Evolutionary conservation across 2,888 invertebrate species (phyloP), one percentile per base, ranked within the genome.

Genomic region (Drosophila nr. perissopoda): DNA sequence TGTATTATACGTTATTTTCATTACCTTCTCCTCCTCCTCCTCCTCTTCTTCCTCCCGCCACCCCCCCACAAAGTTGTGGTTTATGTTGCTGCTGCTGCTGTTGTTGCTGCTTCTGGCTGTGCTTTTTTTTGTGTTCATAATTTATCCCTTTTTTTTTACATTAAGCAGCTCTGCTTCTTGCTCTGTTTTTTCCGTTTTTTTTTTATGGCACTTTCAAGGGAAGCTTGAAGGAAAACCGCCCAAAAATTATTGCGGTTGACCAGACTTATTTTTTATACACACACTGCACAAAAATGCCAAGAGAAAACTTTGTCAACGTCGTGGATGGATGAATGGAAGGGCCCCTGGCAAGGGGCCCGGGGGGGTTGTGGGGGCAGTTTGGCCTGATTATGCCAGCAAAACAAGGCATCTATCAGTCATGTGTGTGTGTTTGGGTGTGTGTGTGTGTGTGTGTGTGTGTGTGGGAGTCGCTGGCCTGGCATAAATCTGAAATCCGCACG

Each of bases 181-280:
- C 11, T 13, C 11, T 29, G 13, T 7, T 48, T 52, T 54, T 46
- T 67, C 33, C 11, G 10, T 40, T 65, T 34, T 54, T 54, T 72
- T 65, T 71, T 68, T 58, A 21, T 64, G 65, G 60, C 74, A 82
- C 76, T 72, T 82, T 63, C 60, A 53, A 52, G 52, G 46, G 61
- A 40, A 38, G 42, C 48, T 29, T 4, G 27, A 46, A 60, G 60
- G 21, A 67, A 75, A 74, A 66, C 66, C 72, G 70, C 72, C 38
- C 60, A 54, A 79, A 89, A 83, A 91, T 89, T 83, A 84, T 83
- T 89, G 88, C 70, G 91, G 91, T 63, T 76, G 75, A 90, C 90
- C 89, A 76, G 79, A 89, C 82, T 81, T 79, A 88, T 90, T 82
- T 79, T 76, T 67, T 66, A 40, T 64, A 62, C 38, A 46, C 60